Base-by-base conservation (phyloP, 2,888 invertebrate genomes). In the Cyclophora punctaria region DNA sequence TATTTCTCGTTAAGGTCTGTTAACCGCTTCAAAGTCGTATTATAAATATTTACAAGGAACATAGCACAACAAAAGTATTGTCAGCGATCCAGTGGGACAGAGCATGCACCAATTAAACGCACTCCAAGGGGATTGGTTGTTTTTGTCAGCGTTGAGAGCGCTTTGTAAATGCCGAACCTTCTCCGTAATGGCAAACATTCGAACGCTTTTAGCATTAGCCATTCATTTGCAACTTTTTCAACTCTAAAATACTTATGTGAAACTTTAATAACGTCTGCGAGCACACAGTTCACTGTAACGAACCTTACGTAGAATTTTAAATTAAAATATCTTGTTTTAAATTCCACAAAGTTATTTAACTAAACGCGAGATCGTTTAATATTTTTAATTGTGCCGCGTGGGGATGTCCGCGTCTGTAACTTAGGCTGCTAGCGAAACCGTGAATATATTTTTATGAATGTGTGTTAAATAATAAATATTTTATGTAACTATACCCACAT, bases 151-250 rank as follows among this genome's bases (percentile, higher is more conserved):
- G 63, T 60, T 60, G 55, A 66, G 66, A 68, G 63, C 69, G 71
- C 83, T 84, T 83, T 83, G 81, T 77, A 66, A 58, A 58, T 63
- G 71, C 81, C 80, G 83, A 77, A 75, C 66, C 67, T 73, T 73
- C 75, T 71, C 60, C 71, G 62, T 70, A 62, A 78, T 73, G 73
- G 64, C 72, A 77, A 78, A 75, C 71, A 79, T 83, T 75, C 67
- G 66, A 61, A 66, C 64, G 69, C 64, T 67, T 68, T 65, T 60
- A 70, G 68, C 64, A 74, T 67, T 66, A 69, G 70, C 65, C 67
- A 69, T 73, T 73, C 67, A 69, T 69, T 77, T 73, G 67, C 64
- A 65, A 69, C 67, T 72, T 74, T 76, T 71, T 77, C 73, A 68
- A 70, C 69, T 68, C 60, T 61, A 66, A 64, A 64, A 72, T 55